A percentile compares a stretch with the other conserved stretches of the same genome.
Conservation (phyloP, 2,888 invertebrate species). For the Macrophya annulata region DNA sequence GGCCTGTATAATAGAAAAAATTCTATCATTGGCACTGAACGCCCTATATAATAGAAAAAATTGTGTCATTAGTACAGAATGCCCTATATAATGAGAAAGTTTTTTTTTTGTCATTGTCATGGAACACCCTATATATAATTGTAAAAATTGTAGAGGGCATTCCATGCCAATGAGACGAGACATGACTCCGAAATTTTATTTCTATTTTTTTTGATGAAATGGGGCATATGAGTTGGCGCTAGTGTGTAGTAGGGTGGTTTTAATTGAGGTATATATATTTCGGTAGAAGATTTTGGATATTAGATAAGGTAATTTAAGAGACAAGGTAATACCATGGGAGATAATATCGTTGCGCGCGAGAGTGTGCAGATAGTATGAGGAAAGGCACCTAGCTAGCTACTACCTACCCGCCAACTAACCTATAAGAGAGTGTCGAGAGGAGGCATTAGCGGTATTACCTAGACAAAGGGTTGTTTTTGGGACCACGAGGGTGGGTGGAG, state of each 20-base stretch:
- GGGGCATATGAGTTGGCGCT: not conserved
- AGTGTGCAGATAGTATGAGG: not conserved
- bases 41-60: not conserved
- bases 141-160: not conserved
- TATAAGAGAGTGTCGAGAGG: slow-evolving; percentile 51
- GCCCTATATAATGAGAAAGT: not conserved
- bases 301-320: slow-evolving; percentile 51
- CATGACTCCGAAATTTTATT: not conserved
- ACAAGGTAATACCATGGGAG: slow-evolving; percentile 43
- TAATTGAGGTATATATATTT: slow-evolving; percentile 23
- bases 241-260: not conserved
- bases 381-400: not conserved
- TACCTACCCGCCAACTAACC: slow-evolving; percentile 27
- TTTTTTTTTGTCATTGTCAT: too few relatives aligned
- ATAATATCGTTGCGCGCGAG: slow-evolving; percentile 22
- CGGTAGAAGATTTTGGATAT: slow-evolving; percentile 43
- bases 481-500: slow-evolving; percentile 27
- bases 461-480: slow-evolving; percentile 57
- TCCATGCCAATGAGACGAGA: not conserved
- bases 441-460: slow-evolving; percentile 54
- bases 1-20: too few relatives aligned
- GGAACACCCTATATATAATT: too few relatives aligned
- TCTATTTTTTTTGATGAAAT: not conserved
- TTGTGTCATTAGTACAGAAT: not conserved
- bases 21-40: not conserved